These are phyloP conservation scores for Agriopis marginaria DNA, from an alignment of 2,888 invertebrate genomes.

Conservation along the genomic window DNA sequence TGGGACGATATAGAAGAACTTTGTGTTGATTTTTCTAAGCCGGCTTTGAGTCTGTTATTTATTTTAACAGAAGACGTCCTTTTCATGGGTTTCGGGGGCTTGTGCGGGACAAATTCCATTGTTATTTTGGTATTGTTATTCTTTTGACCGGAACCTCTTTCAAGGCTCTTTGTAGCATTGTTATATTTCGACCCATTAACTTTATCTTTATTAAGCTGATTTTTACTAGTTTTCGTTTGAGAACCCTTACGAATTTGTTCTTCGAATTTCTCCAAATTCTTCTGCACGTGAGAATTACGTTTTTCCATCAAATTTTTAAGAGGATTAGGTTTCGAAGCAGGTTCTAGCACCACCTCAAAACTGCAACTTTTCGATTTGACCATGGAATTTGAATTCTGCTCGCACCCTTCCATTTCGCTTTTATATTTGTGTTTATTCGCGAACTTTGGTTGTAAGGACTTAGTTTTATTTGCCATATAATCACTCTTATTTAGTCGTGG, in stretches of 20 bases:
- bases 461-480: slow-evolving; percentile 81
- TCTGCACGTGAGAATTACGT: slow-evolving; percentile 80
- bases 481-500: slow-evolving; percentile 85
- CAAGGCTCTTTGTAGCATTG: slow-evolving; percentile 79
- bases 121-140: slow-evolving; percentile 79
- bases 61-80: slow-evolving; percentile 88
- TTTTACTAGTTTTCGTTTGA: slow-evolving; percentile 75
- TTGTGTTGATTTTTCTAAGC: slow-evolving; percentile 73
- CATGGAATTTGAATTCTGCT: slow-evolving; percentile 66
- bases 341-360: slow-evolving; percentile 83
- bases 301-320: slow-evolving; percentile 81
- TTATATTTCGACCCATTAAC: slow-evolving; percentile 73
- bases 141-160: slow-evolving; percentile 77
- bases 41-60: slow-evolving; percentile 81
- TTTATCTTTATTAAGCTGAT: slow-evolving; percentile 80
- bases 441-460: slow-evolving; percentile 78
- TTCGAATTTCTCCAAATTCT: slow-evolving; percentile 88
- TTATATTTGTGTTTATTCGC: slow-evolving; percentile 77
- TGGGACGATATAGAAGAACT: slow-evolving; percentile 80
- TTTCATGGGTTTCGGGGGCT: slow-evolving; percentile 90
- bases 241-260: slow-evolving; percentile 80
- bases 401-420: slow-evolving; percentile 79
- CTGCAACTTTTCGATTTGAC: slow-evolving; percentile 83
- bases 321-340: slow-evolving; percentile 80
- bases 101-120: slow-evolving; percentile 89